Conservation (phyloP, 1,140 invertebrate species). For the Drosophila sturtevanti region DNA sequence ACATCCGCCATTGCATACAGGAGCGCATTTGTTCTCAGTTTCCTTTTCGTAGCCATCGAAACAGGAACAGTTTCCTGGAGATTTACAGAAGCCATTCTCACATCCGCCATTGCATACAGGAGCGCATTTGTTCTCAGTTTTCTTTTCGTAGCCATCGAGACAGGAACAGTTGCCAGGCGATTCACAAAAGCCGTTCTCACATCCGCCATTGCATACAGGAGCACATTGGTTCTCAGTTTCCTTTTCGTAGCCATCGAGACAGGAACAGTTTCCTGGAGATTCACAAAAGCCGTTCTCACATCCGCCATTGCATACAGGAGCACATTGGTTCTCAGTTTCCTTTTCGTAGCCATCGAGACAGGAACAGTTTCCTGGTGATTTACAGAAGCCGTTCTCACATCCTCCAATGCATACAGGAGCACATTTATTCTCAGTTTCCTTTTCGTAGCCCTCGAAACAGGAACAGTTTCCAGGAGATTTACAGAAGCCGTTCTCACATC, state of each 20-base stretch:
- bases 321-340: slow-evolving; percentile 11
- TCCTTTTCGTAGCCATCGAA: not conserved
- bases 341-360: slow-evolving; percentile 1
- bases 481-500: slow-evolving; percentile 26
- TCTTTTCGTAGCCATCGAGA: not conserved
- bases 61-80: slow-evolving; percentile 6
- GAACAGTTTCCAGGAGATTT: slow-evolving; percentile 10
- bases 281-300: slow-evolving; percentile 40
- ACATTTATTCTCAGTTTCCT: slow-evolving; percentile 13
- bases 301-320: slow-evolving; percentile 1
- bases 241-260: not conserved
- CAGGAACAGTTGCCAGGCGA: not conserved
- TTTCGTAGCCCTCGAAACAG: slow-evolving; percentile 3
- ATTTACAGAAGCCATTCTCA: slow-evolving; percentile 9
- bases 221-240: slow-evolving; percentile 11
- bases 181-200: slow-evolving; percentile 30
- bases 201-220: slow-evolving; percentile 4
- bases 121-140: slow-evolving; percentile 16
- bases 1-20: slow-evolving; percentile 10
- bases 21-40: slow-evolving; percentile 12
- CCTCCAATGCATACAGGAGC: slow-evolving; percentile 3
- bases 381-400: slow-evolving; percentile 24
- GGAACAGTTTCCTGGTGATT: slow-evolving; percentile 1
- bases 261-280: slow-evolving; percentile 21
- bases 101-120: not conserved